phyloP scores from a whole-genome alignment of 2,797 vertebrate genomes.

The Chrosomus eos region DNA sequence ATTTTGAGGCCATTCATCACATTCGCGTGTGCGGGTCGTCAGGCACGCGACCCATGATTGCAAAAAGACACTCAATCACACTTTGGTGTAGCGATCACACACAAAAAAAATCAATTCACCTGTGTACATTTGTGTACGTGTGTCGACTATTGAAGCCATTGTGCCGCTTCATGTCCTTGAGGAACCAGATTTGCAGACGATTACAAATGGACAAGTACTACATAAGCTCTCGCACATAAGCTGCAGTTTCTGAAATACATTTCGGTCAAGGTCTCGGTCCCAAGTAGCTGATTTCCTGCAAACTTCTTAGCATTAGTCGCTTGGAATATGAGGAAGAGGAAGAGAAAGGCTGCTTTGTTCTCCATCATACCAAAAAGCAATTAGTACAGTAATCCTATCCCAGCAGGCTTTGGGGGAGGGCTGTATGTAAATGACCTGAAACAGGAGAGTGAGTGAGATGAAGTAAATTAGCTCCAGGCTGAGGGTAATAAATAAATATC shows the following conservation, averaged over 20 bases:
- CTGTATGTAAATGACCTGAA: slow-evolving; percentile 70
- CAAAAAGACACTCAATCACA: slow-evolving; percentile 47
- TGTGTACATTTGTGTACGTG: slow-evolving; percentile 45
- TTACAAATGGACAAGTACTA: not conserved
- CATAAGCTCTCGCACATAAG: slow-evolving; percentile 13
- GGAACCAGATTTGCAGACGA: not conserved
- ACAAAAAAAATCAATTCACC: slow-evolving; percentile 53
- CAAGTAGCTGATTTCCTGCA: slow-evolving; percentile 49
- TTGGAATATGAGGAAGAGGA: slow-evolving; percentile 35
- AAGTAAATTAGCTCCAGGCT: slow-evolving; percentile 53
- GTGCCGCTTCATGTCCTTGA: slow-evolving; percentile 44
- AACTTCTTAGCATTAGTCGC: slow-evolving; percentile 35
- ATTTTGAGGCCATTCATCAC: slow-evolving; percentile 68
- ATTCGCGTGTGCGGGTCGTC: slow-evolving; percentile 12
- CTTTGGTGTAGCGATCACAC: slow-evolving; percentile 49
- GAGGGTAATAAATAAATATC: slow-evolving; percentile 46
- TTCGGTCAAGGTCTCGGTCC: slow-evolving; percentile 36
- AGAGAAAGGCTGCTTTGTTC: slow-evolving; percentile 52
- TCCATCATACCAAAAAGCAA: slow-evolving; percentile 64
- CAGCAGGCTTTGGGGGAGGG: slow-evolving; percentile 65
- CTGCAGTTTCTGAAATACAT: slow-evolving; percentile 17
- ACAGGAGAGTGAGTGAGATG: slow-evolving; percentile 60
- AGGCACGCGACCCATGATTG: slow-evolving; percentile 50
- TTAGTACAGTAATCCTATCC: slow-evolving; percentile 73
- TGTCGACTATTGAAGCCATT: slow-evolving; percentile 11